A percentile compares a stretch with the other conserved stretches of the same genome.
Evolutionary conservation across 2,113 vertebrate genomes (phyloP).

Genomic region (Pipra filicauda): DNA sequence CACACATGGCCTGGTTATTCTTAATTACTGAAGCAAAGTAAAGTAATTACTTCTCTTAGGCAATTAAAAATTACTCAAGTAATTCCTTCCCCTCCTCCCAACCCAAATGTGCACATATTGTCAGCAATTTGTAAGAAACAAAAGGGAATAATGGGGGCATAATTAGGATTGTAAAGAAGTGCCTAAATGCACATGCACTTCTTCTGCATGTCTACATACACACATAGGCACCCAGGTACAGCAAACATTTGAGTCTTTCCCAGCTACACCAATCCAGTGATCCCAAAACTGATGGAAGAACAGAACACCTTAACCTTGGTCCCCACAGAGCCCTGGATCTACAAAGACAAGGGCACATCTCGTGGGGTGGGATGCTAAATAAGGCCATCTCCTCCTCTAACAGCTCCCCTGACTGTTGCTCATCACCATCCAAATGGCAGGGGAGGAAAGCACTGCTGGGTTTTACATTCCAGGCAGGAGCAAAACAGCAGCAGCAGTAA

Average conservation of each 20-base stretch:
- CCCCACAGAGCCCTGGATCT: neutral
- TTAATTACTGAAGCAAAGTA: slow-evolving; percentile 60
- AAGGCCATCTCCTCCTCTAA: neutral
- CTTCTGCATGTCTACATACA: neutral
- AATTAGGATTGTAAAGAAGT: neutral
- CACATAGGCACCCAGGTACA: neutral
- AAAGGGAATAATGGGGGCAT: neutral
- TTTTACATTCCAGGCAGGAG: neutral
- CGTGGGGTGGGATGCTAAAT: neutral
- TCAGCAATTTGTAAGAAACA: slow-evolving; percentile 30
- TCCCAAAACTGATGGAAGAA: neutral
- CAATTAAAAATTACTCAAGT: slow-evolving; percentile 56
- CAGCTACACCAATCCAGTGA: neutral
- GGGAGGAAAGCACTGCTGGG: neutral
- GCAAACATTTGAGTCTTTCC: neutral
- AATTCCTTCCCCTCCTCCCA: slow-evolving; percentile 19
- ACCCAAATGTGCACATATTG: slow-evolving; percentile 25
- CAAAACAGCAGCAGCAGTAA: neutral
- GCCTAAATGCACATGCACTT: neutral
- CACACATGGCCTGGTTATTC: slow-evolving; percentile 49
- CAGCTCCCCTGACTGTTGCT: neutral
- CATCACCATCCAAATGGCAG: neutral
- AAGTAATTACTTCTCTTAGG: slow-evolving; percentile 63
- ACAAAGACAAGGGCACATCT: neutral
- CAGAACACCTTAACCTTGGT: accelerated